Base-by-base conservation (phyloP, 1,140 invertebrate species). In the Leptinotarsa undecemlineata region DNA sequence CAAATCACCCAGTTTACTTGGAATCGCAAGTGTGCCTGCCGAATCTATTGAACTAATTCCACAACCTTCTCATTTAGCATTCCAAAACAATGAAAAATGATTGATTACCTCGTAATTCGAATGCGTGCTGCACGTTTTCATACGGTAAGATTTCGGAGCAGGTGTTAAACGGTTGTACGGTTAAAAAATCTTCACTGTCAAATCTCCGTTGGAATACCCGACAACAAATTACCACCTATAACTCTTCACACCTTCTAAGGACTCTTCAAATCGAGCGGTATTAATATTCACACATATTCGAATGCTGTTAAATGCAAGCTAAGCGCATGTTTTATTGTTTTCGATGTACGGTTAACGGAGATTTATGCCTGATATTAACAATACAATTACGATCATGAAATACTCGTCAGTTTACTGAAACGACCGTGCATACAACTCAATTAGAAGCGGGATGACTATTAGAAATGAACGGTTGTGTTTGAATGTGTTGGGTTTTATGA, bases 261-360 rank as follows among this genome's bases (percentile, higher is more conserved):
- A 57, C 14, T 17, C 51, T 19, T 57, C 14, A 19, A 57, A 57
- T 57, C 14, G 51, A 57, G 14, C 17, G 15, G n/a, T 57, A 57
- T 57, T 57, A 57, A 57, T 57, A 57, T 57, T 57, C 51, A 57
- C 51, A 57, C 51, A 57, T 57, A 57, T 57, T 57, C 51, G n/a
- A 57, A 15, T 19, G 51, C n/a, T 57, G 4, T 57, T 57, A 57
- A 57, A 17, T 19, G 51, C n/a, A 19, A 57, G 51, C 51, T 57
- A 17, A 19, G 51, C 51, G 51, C 15, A 57, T 19, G 2, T 14
- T 57, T 57, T 57, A 57, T 57, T 57, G 51, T 57, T 57, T 57
- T 17, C n/a, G 51, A 19, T 42, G 51, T 57, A 57, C 51, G 51
- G n/a, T 57, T 57, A 57, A 2, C 15, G 15, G n/a, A 57, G 51